Base-by-base conservation (phyloP, 2,888 invertebrate species). In the Cephalotes varians region DNA sequence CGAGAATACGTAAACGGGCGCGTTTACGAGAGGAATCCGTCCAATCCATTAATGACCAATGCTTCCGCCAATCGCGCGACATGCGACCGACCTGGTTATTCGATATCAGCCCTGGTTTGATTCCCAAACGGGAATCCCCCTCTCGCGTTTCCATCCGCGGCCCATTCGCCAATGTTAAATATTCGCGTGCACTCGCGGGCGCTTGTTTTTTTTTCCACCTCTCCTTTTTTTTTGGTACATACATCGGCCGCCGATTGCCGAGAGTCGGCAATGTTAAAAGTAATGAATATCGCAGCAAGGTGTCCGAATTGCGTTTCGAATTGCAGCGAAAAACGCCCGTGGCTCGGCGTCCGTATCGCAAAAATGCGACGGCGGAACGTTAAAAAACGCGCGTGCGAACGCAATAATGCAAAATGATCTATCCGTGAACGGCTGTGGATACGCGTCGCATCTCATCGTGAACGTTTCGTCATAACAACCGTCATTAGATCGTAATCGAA, bases 221-320 rank as follows among this genome's bases (percentile, higher is more conserved):
- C n/a, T 6, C 18, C 12, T 15, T 12, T 15, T 34, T 60, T 73
- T 34, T 49, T 37, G 62, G 25, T 10, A 25, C 28, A 10, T 60
- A 31, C 73, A 34, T 4, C 62, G 64, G 25, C 25, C n/a, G 37
- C 51, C 76, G 37, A 65, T 76, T 76, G 65, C 49, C 76, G 76
- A 65, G 76, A 76, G 5, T 51, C 65, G 65, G 18, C 49, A 51
- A 76, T 76, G 56, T 69, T 67, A 56, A 65, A 65, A 28, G 56
- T 56, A 69, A 69, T 71, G 44, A 79, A 44, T 69, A 47, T 69
- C 77, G 56, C 7, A 40, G 69, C 77, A 40, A 69, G 56, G 69
- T 56, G 69, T 69, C 28, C 25, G 64, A 25, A 64, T 74, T 62
- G 62, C 37, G 62, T 37, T 76, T 76, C 74, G 51, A 64, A 64